Evolutionary conservation across 2,113 vertebrate genomes (phyloP).

Genomic region (Odontophorus gujanensis): DNA sequence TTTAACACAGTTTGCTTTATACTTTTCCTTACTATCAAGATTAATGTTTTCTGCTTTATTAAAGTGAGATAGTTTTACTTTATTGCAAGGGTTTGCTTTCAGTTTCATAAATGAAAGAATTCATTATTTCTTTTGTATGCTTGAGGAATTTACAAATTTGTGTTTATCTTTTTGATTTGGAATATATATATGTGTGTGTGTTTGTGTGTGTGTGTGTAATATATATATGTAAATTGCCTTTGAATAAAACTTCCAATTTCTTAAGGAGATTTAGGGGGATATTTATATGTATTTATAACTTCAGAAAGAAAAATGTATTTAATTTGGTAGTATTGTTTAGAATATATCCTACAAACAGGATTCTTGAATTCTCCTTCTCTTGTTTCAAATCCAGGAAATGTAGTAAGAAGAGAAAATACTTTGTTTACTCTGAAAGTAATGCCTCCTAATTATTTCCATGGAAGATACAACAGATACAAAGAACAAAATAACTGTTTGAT

Average conservation of each 20-base stretch:
- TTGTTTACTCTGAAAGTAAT: background rate
- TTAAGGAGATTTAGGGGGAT: too few species aligned
- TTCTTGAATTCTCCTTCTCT: background rate
- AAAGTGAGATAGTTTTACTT: background rate
- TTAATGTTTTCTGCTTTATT: background rate
- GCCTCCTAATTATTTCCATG: background rate
- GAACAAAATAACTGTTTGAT: background rate
- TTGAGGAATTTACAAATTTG: background rate
- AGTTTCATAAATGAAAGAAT: background rate
- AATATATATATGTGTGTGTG: background rate
- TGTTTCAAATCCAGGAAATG: background rate
- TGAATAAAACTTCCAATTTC: background rate
- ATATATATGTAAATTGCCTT: background rate
- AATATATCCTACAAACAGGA: background rate
- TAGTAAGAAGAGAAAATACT: background rate
- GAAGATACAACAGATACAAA: background rate
- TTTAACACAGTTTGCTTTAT: background rate
- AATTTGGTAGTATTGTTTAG: background rate
- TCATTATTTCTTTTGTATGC: background rate
- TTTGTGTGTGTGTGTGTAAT: too few species aligned
- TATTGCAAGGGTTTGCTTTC: background rate
- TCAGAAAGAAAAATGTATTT: background rate
- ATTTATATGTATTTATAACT: background rate
- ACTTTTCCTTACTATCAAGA: background rate
- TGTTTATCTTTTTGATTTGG: background rate